These are phyloP conservation scores for Orcinus orca DNA, from an alignment of 2,113 vertebrate species.

Conservation along the genomic window DNA sequence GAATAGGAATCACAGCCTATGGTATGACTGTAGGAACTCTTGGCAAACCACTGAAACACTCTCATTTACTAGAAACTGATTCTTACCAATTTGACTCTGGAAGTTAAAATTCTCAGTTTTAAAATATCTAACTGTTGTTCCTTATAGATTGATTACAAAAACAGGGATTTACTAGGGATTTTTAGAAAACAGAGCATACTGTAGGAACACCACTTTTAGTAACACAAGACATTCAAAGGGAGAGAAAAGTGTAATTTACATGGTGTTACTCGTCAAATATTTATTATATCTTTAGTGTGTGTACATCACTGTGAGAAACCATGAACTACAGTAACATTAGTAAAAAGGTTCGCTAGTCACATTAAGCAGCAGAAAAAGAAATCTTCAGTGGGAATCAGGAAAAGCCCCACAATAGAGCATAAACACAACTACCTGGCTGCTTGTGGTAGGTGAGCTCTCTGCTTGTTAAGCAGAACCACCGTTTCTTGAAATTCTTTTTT, in stretches of 20 bases:
- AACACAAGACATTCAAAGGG: background rate
- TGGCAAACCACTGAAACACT: background rate
- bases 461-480: conserved; percentile 96
- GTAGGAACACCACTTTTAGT: background rate
- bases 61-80: background rate
- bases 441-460: conserved; percentile 96
- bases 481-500: conserved; percentile 96
- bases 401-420: background rate
- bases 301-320: background rate
- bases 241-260: background rate
- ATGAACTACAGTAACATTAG: background rate
- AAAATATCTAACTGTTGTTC: background rate
- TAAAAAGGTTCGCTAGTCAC: background rate
- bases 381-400: background rate
- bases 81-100: background rate
- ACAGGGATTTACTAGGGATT: background rate
- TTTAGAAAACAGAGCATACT: background rate
- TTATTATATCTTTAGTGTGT: background rate
- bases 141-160: background rate
- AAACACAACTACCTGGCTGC: conserved; percentile 89
- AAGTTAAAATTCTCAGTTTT: conserved; percentile 13
- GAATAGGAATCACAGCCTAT: background rate
- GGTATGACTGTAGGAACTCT: background rate
- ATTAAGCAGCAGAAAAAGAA: background rate
- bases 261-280: background rate